A percentile compares a stretch with the other conserved stretches of the same genome.
These are phyloP conservation scores for Helarctos malayanus DNA, from an alignment of 2,797 vertebrate genomes.

Conservation along the genomic window DNA sequence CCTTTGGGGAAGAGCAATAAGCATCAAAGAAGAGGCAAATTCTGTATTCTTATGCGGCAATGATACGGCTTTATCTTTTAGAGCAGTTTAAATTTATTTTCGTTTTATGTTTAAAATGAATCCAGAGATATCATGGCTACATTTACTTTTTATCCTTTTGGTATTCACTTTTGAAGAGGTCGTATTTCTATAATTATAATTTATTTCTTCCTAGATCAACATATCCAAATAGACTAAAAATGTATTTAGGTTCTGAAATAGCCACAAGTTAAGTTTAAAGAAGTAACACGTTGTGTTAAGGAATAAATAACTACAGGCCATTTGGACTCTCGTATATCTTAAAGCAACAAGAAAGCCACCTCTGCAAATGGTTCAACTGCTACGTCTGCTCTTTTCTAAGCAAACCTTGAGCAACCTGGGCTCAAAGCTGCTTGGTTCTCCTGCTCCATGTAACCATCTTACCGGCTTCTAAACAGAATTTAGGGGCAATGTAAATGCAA, in stretches of 20 bases:
- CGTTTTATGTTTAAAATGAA: background rate
- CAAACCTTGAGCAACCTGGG: background rate
- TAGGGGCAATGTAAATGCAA: background rate
- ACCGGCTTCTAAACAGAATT: background rate
- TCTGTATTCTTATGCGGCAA: background rate
- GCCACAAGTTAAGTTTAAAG: background rate
- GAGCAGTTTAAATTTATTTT: background rate
- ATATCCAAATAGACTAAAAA: background rate
- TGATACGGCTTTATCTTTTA: background rate
- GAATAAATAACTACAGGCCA: background rate
- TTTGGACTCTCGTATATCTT: background rate
- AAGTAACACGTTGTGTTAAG: background rate
- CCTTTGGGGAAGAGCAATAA: background rate
- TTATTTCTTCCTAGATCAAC: background rate
- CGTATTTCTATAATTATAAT: background rate
- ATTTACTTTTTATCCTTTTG: background rate
- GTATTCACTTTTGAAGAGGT: background rate
- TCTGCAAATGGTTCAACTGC: background rate
- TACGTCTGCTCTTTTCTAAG: background rate
- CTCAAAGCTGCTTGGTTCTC: background rate
- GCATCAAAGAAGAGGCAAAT: background rate
- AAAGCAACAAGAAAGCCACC: background rate
- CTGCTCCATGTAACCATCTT: background rate
- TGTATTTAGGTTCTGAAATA: background rate
- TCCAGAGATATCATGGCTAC: background rate